Conservation (phyloP, 2,888 invertebrate species). For the Psylliodes chrysocephalus region DNA sequence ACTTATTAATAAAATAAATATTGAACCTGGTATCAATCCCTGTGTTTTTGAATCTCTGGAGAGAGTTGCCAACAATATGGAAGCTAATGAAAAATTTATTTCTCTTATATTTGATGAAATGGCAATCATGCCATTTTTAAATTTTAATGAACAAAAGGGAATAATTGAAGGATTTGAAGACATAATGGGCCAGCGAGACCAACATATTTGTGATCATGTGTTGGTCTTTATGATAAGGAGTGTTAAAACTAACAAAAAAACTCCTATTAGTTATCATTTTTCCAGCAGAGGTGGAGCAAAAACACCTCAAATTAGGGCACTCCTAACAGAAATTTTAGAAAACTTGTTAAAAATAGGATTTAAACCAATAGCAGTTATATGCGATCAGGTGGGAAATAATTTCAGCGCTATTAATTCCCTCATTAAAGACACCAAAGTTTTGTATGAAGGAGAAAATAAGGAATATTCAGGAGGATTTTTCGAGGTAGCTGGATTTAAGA, state of each 20-base stretch:
- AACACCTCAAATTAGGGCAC: conserved; percentile 23
- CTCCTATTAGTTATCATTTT: conserved; percentile 29
- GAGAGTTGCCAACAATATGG: background rate
- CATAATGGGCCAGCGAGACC: conserved; percentile 7
- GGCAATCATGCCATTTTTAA: conserved; percentile 1
- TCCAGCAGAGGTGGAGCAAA: conserved; percentile 27
- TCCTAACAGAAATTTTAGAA: conserved; percentile 21
- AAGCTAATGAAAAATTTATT: conserved; percentile 12
- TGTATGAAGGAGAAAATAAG: conserved; percentile 6
- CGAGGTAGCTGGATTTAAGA: conserved; percentile 29
- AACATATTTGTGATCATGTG: conserved; percentile 34
- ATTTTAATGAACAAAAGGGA: conserved; percentile 28
- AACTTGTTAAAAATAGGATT: conserved; percentile 32
- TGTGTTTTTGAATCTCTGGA: background rate
- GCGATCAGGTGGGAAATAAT: conserved; percentile 31
- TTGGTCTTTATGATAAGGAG: conserved; percentile 37
- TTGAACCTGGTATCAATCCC: too few species aligned
- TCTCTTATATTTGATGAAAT: conserved; percentile 32
- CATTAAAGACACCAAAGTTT: conserved; percentile 26
- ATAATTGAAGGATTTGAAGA: conserved; percentile 33
- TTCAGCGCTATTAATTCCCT: conserved; percentile 21
- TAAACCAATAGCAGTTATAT: conserved; percentile 33
- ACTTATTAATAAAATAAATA: too few species aligned
- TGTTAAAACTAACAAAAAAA: conserved; percentile 23
- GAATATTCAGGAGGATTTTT: conserved; percentile 18